Evolutionary conservation across 2,113 vertebrate species (phyloP), one percentile per base, ranked within the genome.

Genomic region (Cichladusa arquata): DNA sequence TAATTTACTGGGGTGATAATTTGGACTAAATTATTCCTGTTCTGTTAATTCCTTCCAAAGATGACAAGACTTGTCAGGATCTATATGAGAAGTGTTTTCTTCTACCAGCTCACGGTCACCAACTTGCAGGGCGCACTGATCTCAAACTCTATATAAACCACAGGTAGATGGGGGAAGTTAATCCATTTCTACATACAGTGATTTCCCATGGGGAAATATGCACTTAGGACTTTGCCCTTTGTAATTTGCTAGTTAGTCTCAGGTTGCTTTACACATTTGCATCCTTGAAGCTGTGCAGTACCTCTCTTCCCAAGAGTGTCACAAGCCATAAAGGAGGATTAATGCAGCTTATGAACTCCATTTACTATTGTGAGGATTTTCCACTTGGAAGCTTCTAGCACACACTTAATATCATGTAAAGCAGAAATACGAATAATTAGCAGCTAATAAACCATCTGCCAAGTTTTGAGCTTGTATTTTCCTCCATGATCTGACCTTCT

Each of bases 341-440:
- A 94, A 88, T 48, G 47, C 60, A 66, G 66, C 78, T 90, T 95
- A 80, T 94, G 74, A 95, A 88, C 53, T 81, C n/a, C 60, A 56
- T 90, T 94, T 90, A 84, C 25, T 64, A 11, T 70, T 78, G 64
- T 40, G 23, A 77, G 65, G 45, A 78, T 90, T 96, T 95, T 86
- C 74, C 38, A 89, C 66, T 82, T 61, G 74, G 78, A 95, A 93
- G 36, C 42, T 94, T 82, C 87, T 84, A 87, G 53, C 23, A n/a
- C 42, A 64, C 42, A 51, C 53, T 90, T 90, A 73, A 56, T 73
- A 84, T 67, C 31, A 60, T 44, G 44, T 62, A 86, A 90, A 74
- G 19, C 48, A 71, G 67, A 93, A 95, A 76, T 47, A 78, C 70
- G 60, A 95, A 94, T 81, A 96, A 90, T 78, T 67, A 88, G 53